Conservation (phyloP, 1,140 invertebrate species). For the Hyphantria cunea region DNA sequence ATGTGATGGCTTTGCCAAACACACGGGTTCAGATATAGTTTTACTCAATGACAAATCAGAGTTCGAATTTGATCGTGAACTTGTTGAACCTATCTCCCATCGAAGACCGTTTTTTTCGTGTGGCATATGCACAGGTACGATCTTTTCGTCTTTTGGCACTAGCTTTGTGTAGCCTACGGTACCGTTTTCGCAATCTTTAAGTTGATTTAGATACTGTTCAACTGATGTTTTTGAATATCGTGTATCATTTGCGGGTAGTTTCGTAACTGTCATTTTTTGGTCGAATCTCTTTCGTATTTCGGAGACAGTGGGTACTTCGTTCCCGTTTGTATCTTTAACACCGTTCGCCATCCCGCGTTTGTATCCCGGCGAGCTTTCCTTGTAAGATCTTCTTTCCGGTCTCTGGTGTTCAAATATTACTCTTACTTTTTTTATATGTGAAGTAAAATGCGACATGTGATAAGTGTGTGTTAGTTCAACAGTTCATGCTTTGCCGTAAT, state of each 20-base stretch:
- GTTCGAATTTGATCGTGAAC: constrained; percentile 67
- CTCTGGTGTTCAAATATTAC: constrained; percentile 69
- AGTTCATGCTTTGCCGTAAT: constrained; percentile 37
- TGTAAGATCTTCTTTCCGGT: constrained; percentile 70
- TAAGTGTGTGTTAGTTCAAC: constrained; percentile 55
- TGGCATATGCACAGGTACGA: constrained; percentile 74
- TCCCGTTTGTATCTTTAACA: constrained; percentile 81
- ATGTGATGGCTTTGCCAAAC: constrained; percentile 55
- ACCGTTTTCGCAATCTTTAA: constrained; percentile 74
- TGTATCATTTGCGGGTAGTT: constrained; percentile 67
- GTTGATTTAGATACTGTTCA: constrained; percentile 71
- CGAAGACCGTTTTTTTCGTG: constrained; percentile 69
- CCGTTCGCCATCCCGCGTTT: constrained; percentile 67
- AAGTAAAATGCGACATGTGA: constrained; percentile 41
- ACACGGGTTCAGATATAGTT: constrained; percentile 73
- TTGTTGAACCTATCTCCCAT: constrained; percentile 67
- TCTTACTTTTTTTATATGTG: constrained; percentile 45
- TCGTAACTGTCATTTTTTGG: constrained; percentile 77
- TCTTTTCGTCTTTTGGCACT: constrained; percentile 65
- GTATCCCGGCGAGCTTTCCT: constrained; percentile 65
- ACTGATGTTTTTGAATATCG: constrained; percentile 57
- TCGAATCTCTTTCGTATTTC: constrained; percentile 82
- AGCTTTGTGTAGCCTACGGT: constrained; percentile 60
- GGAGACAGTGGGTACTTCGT: constrained; percentile 80
- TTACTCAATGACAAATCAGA: constrained; percentile 75